Percentiles rank a stretch among this genome's conserved stretches.
phyloP scores from a whole-genome alignment of 2,797 vertebrate genomes.

The Poeciliopsis paucimaculata region DNA sequence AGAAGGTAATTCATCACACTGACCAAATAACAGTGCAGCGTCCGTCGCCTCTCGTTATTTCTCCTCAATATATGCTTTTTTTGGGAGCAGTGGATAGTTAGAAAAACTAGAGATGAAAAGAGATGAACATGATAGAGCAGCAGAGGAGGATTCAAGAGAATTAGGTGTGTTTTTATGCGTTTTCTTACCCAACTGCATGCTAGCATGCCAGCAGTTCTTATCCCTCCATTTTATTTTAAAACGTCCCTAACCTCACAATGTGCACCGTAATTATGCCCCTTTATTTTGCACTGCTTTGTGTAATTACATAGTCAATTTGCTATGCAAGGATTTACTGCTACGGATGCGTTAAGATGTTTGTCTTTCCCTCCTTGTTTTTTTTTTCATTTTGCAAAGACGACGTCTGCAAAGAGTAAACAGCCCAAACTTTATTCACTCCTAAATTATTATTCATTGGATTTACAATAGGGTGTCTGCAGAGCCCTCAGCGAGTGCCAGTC shows the following conservation, averaged over 20 bases:
- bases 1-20: slow-evolving; percentile 37
- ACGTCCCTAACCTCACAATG: slow-evolving; percentile 25
- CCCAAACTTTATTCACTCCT: slow-evolving; percentile 60
- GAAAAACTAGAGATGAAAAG: slow-evolving; percentile 5
- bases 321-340: slow-evolving; percentile 44
- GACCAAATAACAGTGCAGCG: slow-evolving; percentile 32
- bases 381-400: slow-evolving; percentile 33
- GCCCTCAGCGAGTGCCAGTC: slow-evolving; percentile 38
- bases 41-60: slow-evolving; percentile 14
- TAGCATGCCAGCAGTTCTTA: slow-evolving; percentile 15
- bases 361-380: slow-evolving; percentile 1
- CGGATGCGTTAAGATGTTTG: slow-evolving; percentile 18
- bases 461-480: slow-evolving; percentile 56
- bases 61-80: slow-evolving; percentile 5
- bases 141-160: not conserved
- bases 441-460: slow-evolving; percentile 70
- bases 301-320: slow-evolving; percentile 68
- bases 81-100: not conserved
- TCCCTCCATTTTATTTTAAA: slow-evolving; percentile 14
- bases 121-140: not conserved
- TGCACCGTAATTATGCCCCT: slow-evolving; percentile 54
- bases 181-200: slow-evolving; percentile 13
- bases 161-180: not conserved
- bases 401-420: slow-evolving; percentile 9
- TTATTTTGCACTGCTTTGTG: slow-evolving; percentile 46